phyloP scores from a whole-genome alignment of 2,797 vertebrate species.

The Choloepus didactylus region DNA sequence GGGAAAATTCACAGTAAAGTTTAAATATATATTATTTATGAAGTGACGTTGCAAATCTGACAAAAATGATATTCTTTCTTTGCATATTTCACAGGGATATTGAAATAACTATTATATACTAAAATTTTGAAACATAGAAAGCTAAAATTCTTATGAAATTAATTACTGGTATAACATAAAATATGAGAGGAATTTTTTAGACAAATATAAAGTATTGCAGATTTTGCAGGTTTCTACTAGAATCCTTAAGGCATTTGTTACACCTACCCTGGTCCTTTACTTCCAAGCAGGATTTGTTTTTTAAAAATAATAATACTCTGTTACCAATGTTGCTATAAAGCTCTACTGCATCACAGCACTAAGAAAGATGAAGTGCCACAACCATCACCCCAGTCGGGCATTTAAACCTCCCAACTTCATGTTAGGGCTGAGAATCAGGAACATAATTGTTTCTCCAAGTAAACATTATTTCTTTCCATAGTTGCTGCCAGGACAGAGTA shows the following conservation, averaged over 20 bases:
- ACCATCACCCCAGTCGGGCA: neutral
- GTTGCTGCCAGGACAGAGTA: neutral
- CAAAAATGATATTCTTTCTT: conserved; percentile 8
- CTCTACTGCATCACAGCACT: neutral
- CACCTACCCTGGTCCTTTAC: conserved; percentile 22
- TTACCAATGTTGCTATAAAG: conserved; percentile 22
- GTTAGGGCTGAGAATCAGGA: neutral
- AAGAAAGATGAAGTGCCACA: conserved; percentile 14
- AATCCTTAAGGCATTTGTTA: conserved; percentile 3
- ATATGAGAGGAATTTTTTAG: neutral
- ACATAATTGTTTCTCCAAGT: neutral
- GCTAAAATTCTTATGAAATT: neutral
- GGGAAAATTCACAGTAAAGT: neutral
- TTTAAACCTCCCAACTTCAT: neutral
- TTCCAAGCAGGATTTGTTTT: neutral
- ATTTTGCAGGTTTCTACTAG: neutral
- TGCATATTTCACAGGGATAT: neutral
- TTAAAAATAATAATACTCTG: neutral
- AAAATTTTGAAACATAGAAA: conserved; percentile 35
- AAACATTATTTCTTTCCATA: neutral
- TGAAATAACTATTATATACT: neutral
- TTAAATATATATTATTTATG: conserved; percentile 23
- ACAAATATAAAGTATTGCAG: conserved; percentile 1
- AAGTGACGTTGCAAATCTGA: neutral
- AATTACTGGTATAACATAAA: neutral